Base-by-base conservation (phyloP, 1,140 invertebrate genomes). In the Brachystomella parvula region DNA sequence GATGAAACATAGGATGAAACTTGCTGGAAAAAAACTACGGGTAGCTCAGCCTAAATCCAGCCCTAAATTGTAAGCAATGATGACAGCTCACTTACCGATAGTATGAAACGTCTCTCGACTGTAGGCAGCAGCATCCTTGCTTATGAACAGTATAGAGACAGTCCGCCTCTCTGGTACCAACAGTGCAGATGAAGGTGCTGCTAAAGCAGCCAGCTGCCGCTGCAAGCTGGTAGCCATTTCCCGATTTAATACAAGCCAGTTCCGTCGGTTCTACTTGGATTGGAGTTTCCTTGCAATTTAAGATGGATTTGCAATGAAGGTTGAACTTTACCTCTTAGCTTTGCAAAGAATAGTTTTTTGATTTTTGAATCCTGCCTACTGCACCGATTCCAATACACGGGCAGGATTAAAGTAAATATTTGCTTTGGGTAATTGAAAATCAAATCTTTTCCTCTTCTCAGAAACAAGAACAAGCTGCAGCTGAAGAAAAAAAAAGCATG, bases 111-210 rank as follows among this genome's bases (percentile, higher is more conserved):
- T 89, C 71, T 90, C 86, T 49, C 85, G 82, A 72, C 92, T 89
- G 74, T 92, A 86, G 64, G 83, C 83, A 0, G 90, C 91, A 9
- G 93, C 94, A 81, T 95, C 90, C 73, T 87, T 89, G 0, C 88
- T 85, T 76, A 93, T 86, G 77, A 95, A 96, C 9, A 97, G 77
- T 67, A 97, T 83, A 24, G 93, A 95, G 47, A 85, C 81, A 60
- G 83, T 83, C 73, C 86, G 87, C 68, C 86, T 83, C 28, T 79
- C 78, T 71, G 87, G 83, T 65, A 83, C 78, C 35, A 91, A 76
- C 3, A 87, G 73, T 9, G 83, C 77, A 12, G 90, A 88, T 76
- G 95, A 89, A 0, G 93, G 92, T 1, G 85, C 82, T 64, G 84
- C 83, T 26, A 96, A 79, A 58, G 85, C 85, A 69, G 87, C 82